These are phyloP conservation scores for Sinella curviseta DNA, from an alignment of 1,140 invertebrate genomes.

Conservation along the genomic window DNA sequence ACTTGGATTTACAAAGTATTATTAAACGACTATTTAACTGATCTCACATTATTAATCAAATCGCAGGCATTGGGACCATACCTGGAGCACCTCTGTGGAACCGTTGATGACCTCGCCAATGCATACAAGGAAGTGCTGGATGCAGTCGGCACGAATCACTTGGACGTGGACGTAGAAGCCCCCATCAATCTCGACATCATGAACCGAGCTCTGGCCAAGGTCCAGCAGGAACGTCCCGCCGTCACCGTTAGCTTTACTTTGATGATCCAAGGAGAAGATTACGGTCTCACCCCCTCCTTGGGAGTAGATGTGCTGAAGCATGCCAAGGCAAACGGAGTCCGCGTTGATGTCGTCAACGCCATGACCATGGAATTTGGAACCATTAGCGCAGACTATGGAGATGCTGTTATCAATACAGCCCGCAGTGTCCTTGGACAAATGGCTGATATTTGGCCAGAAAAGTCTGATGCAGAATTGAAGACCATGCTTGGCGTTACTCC, in stretches of 20 bases:
- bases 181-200: constrained; percentile 32
- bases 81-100: neutral
- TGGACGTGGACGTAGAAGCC: constrained; percentile 46
- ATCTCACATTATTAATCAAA: no score
- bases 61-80: constrained; percentile 6
- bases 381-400: neutral
- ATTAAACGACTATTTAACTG: neutral
- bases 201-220: constrained; percentile 30
- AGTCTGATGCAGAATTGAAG: constrained; percentile 41
- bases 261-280: constrained; percentile 50
- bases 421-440: constrained; percentile 44
- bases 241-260: constrained; percentile 19
- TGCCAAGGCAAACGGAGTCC: constrained; percentile 43
- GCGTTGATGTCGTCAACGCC: constrained; percentile 47
- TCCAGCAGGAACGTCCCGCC: constrained; percentile 25
- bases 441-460: constrained; percentile 49
- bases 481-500: constrained; percentile 50
- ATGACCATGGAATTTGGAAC: constrained; percentile 29
- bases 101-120: neutral
- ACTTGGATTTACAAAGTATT: neutral
- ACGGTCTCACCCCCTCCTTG: constrained; percentile 48
- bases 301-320: constrained; percentile 47
- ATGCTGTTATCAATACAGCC: neutral
- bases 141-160: constrained; percentile 17
- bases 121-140: constrained; percentile 9